These are phyloP conservation scores for Metallyticus violacea DNA, from an alignment of 2,888 invertebrate species.

Conservation along the genomic window DNA sequence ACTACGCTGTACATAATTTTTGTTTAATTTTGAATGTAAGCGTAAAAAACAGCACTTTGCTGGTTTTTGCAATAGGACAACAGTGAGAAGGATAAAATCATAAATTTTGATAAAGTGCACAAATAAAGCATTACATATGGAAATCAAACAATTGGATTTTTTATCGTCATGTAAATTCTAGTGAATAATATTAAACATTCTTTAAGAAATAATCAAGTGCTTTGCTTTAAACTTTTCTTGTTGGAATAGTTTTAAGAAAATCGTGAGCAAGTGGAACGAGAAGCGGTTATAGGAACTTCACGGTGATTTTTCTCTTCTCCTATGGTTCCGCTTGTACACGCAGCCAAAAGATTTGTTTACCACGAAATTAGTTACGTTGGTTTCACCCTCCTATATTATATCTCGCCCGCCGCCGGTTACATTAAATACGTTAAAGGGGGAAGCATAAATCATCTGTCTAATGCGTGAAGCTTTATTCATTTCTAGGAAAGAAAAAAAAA, in stretches of 20 bases:
- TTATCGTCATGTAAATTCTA: too few relatives aligned
- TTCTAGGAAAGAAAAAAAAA: neutral
- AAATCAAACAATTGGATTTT: too few relatives aligned
- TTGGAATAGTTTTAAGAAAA: neutral
- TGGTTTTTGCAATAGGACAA: too few relatives aligned
- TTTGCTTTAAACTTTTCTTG: neutral
- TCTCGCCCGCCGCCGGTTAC: neutral
- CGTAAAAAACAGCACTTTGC: too few relatives aligned
- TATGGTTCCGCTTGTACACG: neutral
- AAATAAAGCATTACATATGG: too few relatives aligned
- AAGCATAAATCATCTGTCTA: neutral
- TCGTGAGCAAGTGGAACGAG: too few relatives aligned
- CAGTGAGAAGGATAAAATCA: too few relatives aligned
- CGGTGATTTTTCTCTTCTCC: neutral
- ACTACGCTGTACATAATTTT: too few relatives aligned
- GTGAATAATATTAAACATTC: too few relatives aligned
- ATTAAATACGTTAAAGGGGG: neutral
- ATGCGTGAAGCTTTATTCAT: neutral
- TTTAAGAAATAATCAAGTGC: too few relatives aligned
- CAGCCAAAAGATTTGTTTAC: neutral
- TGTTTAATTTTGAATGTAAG: too few relatives aligned
- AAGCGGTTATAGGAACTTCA: neutral
- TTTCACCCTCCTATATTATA: neutral
- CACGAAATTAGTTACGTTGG: neutral
- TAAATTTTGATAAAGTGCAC: too few relatives aligned